phyloP scores from a whole-genome alignment of 2,888 invertebrate genomes.

The Nephrotoma appendiculata region DNA sequence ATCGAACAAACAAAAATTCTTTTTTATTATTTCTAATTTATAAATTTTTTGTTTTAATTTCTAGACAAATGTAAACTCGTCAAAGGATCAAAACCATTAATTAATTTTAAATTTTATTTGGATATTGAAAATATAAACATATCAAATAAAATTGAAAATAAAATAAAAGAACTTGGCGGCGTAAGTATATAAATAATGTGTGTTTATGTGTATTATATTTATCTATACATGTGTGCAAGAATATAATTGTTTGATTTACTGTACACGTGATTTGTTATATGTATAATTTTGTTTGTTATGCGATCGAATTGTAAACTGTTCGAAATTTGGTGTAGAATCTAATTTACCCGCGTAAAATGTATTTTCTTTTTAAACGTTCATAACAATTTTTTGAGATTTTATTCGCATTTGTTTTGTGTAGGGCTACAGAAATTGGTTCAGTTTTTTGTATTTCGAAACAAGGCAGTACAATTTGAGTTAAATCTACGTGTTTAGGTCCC shows the following conservation, averaged over 20 bases:
- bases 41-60: constrained; percentile 5
- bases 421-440: too few relatives aligned
- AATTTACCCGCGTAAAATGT: not conserved
- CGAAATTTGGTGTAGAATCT: not conserved
- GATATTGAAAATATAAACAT: constrained; percentile 57
- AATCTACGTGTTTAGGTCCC: too few relatives aligned
- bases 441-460: too few relatives aligned
- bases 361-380: too few relatives aligned
- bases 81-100: constrained; percentile 41
- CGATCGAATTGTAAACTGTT: not conserved
- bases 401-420: too few relatives aligned
- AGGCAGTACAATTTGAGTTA: too few relatives aligned
- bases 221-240: too few relatives aligned
- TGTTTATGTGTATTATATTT: not conserved
- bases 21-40: not conserved
- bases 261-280: not conserved
- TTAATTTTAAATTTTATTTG: constrained; percentile 58
- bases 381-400: too few relatives aligned
- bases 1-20: not conserved
- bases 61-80: constrained; percentile 22
- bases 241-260: not conserved
- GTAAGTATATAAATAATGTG: constrained; percentile 34
- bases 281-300: not conserved
- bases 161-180: constrained; percentile 57
- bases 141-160: constrained; percentile 47